Base-by-base conservation (phyloP, 2,888 invertebrate species). In the Phlogophora meticulosa region DNA sequence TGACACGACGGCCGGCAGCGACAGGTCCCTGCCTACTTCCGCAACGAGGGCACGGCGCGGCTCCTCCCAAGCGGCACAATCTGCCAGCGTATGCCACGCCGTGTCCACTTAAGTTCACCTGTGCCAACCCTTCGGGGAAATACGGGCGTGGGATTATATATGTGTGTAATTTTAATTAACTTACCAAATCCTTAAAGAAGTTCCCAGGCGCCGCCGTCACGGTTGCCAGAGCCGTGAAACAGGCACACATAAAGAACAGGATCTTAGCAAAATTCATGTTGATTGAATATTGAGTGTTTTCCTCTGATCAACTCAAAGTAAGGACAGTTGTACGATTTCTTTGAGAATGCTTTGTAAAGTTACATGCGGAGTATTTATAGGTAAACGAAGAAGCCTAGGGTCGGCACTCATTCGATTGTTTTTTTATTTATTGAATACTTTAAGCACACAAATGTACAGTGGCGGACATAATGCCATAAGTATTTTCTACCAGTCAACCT, bases 131-230 rank as follows among this genome's bases (percentile, higher is more conserved):
- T n/a, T n/a, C n/a, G n/a, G n/a, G n/a, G n/a, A n/a, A n/a, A n/a
- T n/a, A n/a, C 5, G 28, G 28, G 28, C 5, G 5, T 28, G 28
- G 28, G 28, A 5, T 28, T 28, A 5, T 28, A 4, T 28, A 28
- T 28, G 5, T 28, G 28, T 28, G 5, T 28, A 13, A 32, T 22
- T 13, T 32, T 10, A n/a, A 28, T 45, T 7, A 32, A 38, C 72
- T 71, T 22, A 74, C 74, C 49, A 74, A 42, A n/a, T 74, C 73
- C 7, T 74, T 76, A n/a, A 74, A 74, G 51, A 74, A 74, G 13
- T 76, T 74, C 0, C 77, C 78, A 0, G 82, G 83, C 0, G 72
- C 81, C 4, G 85, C 82, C 0, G 78, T 75, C 2, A 79, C 81
- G 0, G 78, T 55, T 0, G 70, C 45, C 15, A 81, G 22, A 1